Evolutionary conservation across 2,888 invertebrate genomes (phyloP).

Genomic region (Onchidella celtica): DNA sequence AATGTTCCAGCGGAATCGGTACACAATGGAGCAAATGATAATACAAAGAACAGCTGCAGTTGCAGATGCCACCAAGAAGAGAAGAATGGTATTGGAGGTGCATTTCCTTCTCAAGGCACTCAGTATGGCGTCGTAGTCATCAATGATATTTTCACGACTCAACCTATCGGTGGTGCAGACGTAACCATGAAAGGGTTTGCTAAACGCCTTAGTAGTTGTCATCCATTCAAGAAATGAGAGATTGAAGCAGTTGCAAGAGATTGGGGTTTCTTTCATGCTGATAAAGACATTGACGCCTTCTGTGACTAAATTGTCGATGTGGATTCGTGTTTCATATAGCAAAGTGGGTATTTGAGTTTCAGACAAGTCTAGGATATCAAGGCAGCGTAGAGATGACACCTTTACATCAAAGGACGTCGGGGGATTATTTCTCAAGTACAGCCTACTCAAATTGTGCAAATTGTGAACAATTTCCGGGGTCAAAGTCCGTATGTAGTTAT

Average conservation of each 20-base stretch:
- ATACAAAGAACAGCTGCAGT: neutral
- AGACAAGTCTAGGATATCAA: conserved; percentile 11
- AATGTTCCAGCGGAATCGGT: conserved; percentile 35
- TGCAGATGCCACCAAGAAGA: neutral
- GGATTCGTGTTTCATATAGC: neutral
- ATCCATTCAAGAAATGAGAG: conserved; percentile 42
- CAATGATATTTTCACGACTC: neutral
- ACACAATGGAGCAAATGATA: conserved; percentile 2
- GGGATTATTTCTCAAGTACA: neutral
- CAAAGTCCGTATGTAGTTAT: neutral
- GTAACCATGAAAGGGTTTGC: neutral
- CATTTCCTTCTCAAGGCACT: neutral
- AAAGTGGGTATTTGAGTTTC: conserved; percentile 14
- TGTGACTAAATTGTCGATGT: conserved; percentile 24
- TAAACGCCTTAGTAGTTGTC: conserved; percentile 30
- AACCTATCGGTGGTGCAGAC: neutral
- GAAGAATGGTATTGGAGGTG: neutral
- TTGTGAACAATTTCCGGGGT: neutral
- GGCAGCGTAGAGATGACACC: conserved; percentile 18
- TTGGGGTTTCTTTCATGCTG: conserved; percentile 34
- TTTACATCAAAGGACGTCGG: neutral
- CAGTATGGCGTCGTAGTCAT: neutral
- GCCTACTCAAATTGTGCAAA: neutral
- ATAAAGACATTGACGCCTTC: conserved; percentile 5
- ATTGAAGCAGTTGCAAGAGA: conserved; percentile 38